Base-by-base conservation (phyloP, 2,888 invertebrate species). In the Andrena marginata region DNA sequence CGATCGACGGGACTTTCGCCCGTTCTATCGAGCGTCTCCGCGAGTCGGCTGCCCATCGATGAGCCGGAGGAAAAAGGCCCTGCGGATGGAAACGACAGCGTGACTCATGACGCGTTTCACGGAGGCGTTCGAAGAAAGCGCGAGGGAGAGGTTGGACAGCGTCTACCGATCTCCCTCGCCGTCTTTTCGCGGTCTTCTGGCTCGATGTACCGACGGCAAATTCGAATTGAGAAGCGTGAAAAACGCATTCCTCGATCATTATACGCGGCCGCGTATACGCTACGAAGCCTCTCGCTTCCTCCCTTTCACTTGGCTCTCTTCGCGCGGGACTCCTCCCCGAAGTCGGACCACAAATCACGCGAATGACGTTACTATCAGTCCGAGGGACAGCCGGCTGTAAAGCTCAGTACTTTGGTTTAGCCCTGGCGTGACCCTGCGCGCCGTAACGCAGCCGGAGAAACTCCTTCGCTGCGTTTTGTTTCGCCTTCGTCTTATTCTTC, bases 211-310 rank as follows among this genome's bases (percentile, higher is more conserved):
- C 42, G 81, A 60, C 81, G 60, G 87, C 77, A 85, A 87, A 89
- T 89, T 87, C 88, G 89, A 89, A 90, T 90, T 92, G 92, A 92
- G 89, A 90, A 90, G 91, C 92, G 92, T 92, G 91, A 92, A 92
- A 91, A 91, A 89, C 81, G 89, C 90, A 91, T 91, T 90, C 90
- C 90, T 71, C 90, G 89, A 89, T 91, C 86, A 85, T 90, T 90
- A 89, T 79, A 89, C 86, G 85, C 83, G 69, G 68, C 77, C 85
- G 82, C 82, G 79, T 64, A 79, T 26, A 80, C 70, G 31, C 64
- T 29, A 64, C 68, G 72, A 59, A 75, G 63, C 26, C 56, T 48
- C 73, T 51, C 69, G 49, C 42, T 62, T 48, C 56, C 80, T 48
- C 56, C 31, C 48, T 64, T 59, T 74, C 82, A 80, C 77, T 84